Conservation (phyloP, 2,113 vertebrate species). For the Smithornis capensis region DNA sequence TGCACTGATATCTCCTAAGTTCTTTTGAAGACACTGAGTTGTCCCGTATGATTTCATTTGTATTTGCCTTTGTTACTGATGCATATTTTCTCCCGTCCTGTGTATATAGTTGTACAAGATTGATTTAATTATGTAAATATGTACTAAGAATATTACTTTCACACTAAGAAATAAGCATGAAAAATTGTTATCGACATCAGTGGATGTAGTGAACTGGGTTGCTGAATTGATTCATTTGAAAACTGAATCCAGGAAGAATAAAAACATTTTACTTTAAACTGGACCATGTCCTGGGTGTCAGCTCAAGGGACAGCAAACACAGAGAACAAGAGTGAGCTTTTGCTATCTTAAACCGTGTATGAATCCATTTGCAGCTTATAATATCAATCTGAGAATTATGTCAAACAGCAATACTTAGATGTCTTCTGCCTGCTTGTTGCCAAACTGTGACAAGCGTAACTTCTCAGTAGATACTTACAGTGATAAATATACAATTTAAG, state of each 20-base stretch:
- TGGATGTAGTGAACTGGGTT: not conserved
- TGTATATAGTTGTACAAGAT: not conserved
- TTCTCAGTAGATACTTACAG: not conserved
- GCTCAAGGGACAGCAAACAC: not conserved
- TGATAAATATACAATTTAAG: not conserved
- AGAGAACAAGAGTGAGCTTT: not conserved
- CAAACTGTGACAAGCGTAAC: not conserved
- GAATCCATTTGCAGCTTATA: not conserved
- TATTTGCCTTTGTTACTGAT: not conserved
- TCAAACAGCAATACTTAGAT: not conserved
- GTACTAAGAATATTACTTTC: not conserved
- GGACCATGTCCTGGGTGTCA: not conserved
- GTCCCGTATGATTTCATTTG: not conserved
- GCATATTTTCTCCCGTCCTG: not conserved
- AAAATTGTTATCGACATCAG: not conserved
- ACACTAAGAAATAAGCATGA: not conserved
- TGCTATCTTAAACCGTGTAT: not conserved
- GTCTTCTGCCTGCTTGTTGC: not conserved
- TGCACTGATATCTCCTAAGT: not conserved
- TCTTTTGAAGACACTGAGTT: not conserved
- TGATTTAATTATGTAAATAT: not conserved
- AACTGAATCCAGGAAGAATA: not conserved
- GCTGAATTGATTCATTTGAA: not conserved
- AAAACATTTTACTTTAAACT: not conserved
- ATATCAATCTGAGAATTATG: not conserved